phyloP scores from a whole-genome alignment of 2,888 invertebrate species.

The Coremacera marginata region DNA sequence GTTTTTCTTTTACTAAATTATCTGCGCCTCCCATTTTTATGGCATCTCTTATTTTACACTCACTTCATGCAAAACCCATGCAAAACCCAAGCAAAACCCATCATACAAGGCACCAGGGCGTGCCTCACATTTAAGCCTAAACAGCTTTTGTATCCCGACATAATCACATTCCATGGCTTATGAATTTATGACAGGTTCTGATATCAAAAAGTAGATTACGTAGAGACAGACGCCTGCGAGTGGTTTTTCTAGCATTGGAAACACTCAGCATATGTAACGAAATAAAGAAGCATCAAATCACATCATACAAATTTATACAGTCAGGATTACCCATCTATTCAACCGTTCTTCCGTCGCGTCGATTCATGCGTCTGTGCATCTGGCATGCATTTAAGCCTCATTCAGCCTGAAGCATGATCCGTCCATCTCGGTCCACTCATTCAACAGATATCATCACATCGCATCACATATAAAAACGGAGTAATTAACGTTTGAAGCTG shows the following conservation, averaged over 20 bases:
- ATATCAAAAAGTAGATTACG: conserved; percentile 49
- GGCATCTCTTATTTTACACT: not conserved
- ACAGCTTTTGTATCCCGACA: not conserved
- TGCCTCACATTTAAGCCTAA: not conserved
- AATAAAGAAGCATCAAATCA: conserved; percentile 10
- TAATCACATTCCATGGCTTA: conserved; percentile 5
- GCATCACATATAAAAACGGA: conserved; percentile 47
- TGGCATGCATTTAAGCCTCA: conserved; percentile 35
- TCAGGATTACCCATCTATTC: not conserved
- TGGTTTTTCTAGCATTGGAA: not conserved
- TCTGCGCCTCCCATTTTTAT: no score
- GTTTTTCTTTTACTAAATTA: no score
- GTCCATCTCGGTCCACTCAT: conserved; percentile 5
- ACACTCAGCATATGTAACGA: conserved; percentile 1
- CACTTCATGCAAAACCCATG: not conserved
- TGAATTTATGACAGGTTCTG: conserved; percentile 50
- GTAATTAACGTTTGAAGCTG: conserved; percentile 49
- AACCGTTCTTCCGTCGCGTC: conserved; percentile 1
- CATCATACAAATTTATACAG: not conserved
- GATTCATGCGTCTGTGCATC: conserved; percentile 21
- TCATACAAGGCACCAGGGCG: not conserved
- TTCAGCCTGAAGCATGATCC: conserved; percentile 31
- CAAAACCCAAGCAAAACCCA: not conserved
- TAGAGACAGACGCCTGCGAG: conserved; percentile 13
- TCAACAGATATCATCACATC: conserved; percentile 48